Conservation (phyloP, 1,140 invertebrate species). For the Gyrodactylus bullatarudis region DNA sequence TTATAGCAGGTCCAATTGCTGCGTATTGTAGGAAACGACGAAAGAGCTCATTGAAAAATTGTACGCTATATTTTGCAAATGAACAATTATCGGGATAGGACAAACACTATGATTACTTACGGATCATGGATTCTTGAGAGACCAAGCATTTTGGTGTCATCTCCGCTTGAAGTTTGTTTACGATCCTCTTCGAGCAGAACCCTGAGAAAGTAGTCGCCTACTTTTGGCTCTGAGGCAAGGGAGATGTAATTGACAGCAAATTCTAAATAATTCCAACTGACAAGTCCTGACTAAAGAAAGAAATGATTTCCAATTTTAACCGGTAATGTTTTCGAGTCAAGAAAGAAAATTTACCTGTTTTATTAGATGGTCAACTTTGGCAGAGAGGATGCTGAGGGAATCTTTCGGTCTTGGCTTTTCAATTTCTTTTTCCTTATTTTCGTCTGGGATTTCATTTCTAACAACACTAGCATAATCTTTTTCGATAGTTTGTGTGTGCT, state of each 20-base stretch:
- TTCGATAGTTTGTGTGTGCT: constrained; percentile 2
- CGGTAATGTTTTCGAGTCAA: no score
- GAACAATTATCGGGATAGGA: not conserved
- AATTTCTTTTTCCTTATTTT: not conserved
- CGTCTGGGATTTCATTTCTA: not conserved
- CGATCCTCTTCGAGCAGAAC: constrained; percentile 55
- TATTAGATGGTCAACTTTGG: not conserved
- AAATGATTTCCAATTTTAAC: not conserved
- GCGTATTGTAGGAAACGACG: constrained; percentile 46
- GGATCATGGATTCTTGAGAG: not conserved
- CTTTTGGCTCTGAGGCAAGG: constrained; percentile 71
- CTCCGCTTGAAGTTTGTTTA: not conserved
- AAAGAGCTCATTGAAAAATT: constrained; percentile 94
- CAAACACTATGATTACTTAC: not conserved
- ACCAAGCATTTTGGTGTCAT: not conserved
- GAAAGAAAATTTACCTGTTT: no score
- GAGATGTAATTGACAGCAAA: constrained; percentile 62
- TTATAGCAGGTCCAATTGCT: not conserved
- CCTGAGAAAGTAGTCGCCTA: constrained; percentile 85
- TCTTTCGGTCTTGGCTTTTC: not conserved
- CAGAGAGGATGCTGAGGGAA: not conserved
- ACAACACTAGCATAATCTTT: not conserved
- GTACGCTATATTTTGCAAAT: constrained; percentile 27
- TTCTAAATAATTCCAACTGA: constrained; percentile 90
- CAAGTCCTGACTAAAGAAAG: constrained; percentile 13